These are phyloP conservation scores for Gavia stellata DNA, from an alignment of 2,113 vertebrate species.

Conservation along the genomic window DNA sequence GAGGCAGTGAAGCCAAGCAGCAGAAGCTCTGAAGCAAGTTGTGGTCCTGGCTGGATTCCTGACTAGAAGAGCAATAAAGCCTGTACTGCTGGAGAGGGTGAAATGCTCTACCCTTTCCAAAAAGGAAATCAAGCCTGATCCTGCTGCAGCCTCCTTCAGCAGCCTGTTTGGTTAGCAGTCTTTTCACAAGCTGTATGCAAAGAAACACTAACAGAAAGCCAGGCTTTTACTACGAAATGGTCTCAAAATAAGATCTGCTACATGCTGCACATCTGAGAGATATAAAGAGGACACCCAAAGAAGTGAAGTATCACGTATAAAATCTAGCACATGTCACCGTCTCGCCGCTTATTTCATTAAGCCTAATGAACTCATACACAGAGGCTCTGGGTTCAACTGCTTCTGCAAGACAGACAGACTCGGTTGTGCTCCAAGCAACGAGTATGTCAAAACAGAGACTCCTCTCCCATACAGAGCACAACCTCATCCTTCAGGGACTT, in stretches of 20 bases:
- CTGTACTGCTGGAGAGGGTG: background rate
- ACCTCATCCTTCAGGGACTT: background rate
- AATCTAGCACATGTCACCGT: fast-evolving
- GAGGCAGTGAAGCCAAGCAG: background rate
- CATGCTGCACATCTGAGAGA: background rate
- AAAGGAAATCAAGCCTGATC: background rate
- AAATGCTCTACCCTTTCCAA: background rate
- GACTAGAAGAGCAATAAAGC: background rate
- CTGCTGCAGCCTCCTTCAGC: background rate
- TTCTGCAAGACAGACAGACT: background rate
- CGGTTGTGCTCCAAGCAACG: background rate
- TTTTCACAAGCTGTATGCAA: background rate
- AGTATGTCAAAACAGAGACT: background rate
- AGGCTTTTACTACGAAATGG: background rate
- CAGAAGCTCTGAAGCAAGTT: background rate
- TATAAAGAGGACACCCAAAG: background rate
- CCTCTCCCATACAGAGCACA: background rate
- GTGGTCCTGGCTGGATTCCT: background rate
- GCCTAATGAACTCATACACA: background rate
- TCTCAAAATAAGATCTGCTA: background rate
- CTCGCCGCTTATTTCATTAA: background rate
- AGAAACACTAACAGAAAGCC: background rate
- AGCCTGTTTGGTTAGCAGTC: background rate
- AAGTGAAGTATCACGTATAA: background rate
- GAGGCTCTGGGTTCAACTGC: background rate